A percentile compares a stretch with the other conserved stretches of the same genome.
Conservation (phyloP, 2,888 invertebrate species). For the Flabesymbios commensalis region DNA sequence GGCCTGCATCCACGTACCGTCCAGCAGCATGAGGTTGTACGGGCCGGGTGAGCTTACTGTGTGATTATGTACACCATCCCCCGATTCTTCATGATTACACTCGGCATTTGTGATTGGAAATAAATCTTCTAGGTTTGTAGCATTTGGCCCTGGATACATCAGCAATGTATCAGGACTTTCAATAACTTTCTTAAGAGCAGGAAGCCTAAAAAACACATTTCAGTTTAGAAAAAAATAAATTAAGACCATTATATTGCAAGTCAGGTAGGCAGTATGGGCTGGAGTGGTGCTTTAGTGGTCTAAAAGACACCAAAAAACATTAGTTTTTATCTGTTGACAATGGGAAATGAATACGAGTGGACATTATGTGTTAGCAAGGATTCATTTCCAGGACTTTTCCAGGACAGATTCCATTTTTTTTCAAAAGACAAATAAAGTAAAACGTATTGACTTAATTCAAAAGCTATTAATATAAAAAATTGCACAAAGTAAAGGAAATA, state of each 20-base stretch:
- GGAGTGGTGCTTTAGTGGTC: no score
- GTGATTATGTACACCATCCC: not conserved
- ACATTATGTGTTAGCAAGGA: no score
- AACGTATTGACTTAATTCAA: no score
- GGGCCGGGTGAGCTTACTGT: not conserved
- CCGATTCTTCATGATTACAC: not conserved
- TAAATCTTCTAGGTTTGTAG: not conserved
- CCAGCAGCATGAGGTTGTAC: constrained; percentile 78
- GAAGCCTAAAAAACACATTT: not conserved
- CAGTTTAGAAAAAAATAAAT: not conserved
- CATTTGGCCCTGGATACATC: constrained; percentile 9
- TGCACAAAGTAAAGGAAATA: no score
- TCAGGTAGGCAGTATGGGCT: no score
- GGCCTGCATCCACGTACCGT: constrained; percentile 96
- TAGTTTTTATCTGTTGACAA: no score
- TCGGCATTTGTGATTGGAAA: not conserved
- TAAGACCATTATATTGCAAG: not conserved
- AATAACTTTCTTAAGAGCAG: not conserved
- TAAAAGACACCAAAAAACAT: no score
- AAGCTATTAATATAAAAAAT: no score
- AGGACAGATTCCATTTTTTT: no score
- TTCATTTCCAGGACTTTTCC: no score
- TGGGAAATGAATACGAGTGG: no score
- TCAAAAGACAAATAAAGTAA: no score
- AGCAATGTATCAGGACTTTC: not conserved